phyloP scores from a whole-genome alignment of 2,888 invertebrate genomes.

The Eumacrocentrus americanus region DNA sequence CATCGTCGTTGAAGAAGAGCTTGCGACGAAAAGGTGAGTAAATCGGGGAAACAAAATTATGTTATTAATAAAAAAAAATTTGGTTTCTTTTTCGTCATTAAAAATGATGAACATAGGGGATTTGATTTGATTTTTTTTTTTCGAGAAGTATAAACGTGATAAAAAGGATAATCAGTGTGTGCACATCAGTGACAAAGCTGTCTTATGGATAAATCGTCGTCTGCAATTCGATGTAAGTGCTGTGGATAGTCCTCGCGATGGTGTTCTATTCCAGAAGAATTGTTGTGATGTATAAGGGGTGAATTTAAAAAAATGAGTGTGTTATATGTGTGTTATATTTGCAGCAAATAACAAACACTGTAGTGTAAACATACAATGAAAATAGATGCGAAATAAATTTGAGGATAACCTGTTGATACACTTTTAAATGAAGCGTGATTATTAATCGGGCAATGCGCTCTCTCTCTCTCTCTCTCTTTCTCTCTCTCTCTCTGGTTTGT shows the following conservation, averaged over 20 bases:
- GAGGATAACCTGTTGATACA: constrained; percentile 7
- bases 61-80: too few species aligned
- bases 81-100: too few species aligned
- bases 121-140: too few species aligned
- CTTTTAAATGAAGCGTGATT: neutral
- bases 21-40: constrained; percentile 15
- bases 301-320: too few species aligned
- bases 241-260: neutral
- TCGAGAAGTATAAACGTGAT: too few species aligned
- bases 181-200: too few species aligned
- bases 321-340: neutral
- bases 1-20: neutral
- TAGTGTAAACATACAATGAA: neutral
- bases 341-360: neutral
- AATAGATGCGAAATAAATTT: constrained; percentile 1
- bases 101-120: too few species aligned
- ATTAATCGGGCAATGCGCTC: neutral
- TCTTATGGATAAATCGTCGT: too few species aligned
- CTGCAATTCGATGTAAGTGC: neutral
- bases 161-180: too few species aligned
- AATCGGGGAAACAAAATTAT: constrained; percentile 2
- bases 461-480: too few species aligned
- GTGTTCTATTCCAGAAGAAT: too few species aligned
- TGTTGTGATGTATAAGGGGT: neutral
- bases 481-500: too few species aligned